These are phyloP conservation scores for Dasyornis broadbenti DNA, from an alignment of 2,113 vertebrate genomes.

Conservation along the genomic window DNA sequence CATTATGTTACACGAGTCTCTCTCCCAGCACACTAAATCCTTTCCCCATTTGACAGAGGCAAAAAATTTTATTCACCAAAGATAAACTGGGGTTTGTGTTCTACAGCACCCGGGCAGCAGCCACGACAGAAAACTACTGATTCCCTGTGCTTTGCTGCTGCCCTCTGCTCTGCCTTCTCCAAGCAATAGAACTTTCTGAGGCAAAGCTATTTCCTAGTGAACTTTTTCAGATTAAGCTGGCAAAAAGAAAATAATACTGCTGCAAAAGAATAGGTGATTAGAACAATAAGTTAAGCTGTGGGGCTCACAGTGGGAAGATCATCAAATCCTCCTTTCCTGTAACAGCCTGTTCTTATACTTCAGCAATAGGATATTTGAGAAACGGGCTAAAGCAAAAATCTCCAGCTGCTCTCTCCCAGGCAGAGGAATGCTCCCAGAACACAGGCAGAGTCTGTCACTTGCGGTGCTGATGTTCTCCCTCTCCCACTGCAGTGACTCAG, in stretches of 20 bases:
- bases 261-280: neutral
- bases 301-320: neutral
- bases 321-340: neutral
- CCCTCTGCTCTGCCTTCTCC: neutral
- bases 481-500: neutral
- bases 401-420: constrained; percentile 30
- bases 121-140: fast-evolving
- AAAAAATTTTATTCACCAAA: neutral
- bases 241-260: neutral
- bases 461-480: neutral
- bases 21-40: neutral
- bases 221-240: neutral
- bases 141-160: neutral
- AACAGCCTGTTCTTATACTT: neutral
- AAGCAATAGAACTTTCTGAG: neutral
- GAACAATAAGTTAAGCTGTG: neutral
- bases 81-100: neutral
- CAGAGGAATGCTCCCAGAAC: constrained; percentile 1
- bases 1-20: fast-evolving
- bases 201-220: neutral
- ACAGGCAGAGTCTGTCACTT: neutral
- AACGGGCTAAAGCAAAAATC: neutral
- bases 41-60: neutral
- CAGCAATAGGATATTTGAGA: constrained; percentile 10
- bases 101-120: neutral